A percentile compares a stretch with the other conserved stretches of the same genome.
phyloP scores from a whole-genome alignment of 2,888 invertebrate species.

The Athalia cordata region DNA sequence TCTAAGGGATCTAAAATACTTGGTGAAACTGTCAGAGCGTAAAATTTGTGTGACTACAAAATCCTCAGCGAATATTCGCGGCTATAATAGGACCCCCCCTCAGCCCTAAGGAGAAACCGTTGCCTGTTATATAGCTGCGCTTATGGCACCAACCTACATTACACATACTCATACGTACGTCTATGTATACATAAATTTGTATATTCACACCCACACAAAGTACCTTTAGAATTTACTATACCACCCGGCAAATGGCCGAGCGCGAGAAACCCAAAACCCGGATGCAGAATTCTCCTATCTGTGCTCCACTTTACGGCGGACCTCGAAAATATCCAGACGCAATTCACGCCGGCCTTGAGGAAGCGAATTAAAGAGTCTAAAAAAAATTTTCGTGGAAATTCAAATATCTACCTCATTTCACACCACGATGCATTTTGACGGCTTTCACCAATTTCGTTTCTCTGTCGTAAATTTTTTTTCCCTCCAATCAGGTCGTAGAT shows the following conservation, averaged over 20 bases:
- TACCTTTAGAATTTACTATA: not conserved
- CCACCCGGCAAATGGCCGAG: not conserved
- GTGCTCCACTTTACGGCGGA: no score
- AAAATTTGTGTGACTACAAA: constrained; percentile 59
- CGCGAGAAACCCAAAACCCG: constrained; percentile 21
- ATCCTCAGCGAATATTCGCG: constrained; percentile 29
- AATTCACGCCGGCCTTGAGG: no score
- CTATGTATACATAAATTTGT: not conserved
- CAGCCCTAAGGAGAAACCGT: not conserved
- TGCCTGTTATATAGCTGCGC: not conserved
- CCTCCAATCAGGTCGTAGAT: no score
- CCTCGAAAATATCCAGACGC: no score
- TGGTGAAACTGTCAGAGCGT: constrained; percentile 55
- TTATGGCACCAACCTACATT: no score
- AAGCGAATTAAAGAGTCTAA: no score
- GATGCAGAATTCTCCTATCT: not conserved
- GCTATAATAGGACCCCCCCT: not conserved
- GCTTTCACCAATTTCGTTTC: no score
- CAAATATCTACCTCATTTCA: no score
- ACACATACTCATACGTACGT: not conserved
- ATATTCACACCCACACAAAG: not conserved
- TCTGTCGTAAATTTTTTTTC: no score
- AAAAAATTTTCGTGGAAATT: no score
- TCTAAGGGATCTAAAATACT: constrained; percentile 57
- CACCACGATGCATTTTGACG: no score